These are phyloP conservation scores for Ariopsis seemanni DNA, from an alignment of 2,113 vertebrate species.

Conservation along the genomic window DNA sequence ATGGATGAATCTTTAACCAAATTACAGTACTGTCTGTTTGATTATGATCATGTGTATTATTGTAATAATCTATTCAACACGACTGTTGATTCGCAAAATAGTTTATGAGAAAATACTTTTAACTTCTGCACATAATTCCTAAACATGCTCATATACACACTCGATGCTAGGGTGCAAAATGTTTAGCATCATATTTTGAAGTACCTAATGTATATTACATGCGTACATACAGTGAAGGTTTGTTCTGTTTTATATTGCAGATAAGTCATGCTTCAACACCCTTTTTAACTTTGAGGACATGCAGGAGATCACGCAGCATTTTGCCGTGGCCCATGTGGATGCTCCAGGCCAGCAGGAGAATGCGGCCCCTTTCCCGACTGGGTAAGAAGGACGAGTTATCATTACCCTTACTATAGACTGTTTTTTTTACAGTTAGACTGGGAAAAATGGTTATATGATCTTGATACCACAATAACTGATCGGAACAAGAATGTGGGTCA, in stretches of 20 bases:
- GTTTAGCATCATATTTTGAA: not conserved
- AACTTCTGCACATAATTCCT: not conserved
- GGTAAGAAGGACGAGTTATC: constrained; percentile 69
- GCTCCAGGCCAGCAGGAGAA: constrained; percentile 93
- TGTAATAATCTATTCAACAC: not conserved
- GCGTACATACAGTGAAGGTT: not conserved
- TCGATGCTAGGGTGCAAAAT: not conserved
- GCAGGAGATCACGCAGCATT: constrained; percentile 94
- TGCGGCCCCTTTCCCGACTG: constrained; percentile 84
- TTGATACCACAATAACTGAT: not conserved
- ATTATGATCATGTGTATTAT: not conserved
- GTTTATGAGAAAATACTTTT: not conserved
- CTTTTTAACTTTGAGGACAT: constrained; percentile 96
- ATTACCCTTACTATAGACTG: not conserved
- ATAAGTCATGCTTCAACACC: constrained; percentile 88
- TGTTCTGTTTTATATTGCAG: constrained; percentile 63
- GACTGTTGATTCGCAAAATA: not conserved
- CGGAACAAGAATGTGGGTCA: not conserved
- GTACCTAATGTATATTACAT: too few species aligned
- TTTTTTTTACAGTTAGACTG: not conserved
- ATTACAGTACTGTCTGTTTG: not conserved
- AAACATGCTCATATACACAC: not conserved
- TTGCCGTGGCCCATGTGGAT: constrained; percentile 91
- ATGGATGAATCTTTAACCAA: not conserved
- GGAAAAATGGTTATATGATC: not conserved